phyloP scores from a whole-genome alignment of 2,888 invertebrate species.

The Ochlodes sylvanus region DNA sequence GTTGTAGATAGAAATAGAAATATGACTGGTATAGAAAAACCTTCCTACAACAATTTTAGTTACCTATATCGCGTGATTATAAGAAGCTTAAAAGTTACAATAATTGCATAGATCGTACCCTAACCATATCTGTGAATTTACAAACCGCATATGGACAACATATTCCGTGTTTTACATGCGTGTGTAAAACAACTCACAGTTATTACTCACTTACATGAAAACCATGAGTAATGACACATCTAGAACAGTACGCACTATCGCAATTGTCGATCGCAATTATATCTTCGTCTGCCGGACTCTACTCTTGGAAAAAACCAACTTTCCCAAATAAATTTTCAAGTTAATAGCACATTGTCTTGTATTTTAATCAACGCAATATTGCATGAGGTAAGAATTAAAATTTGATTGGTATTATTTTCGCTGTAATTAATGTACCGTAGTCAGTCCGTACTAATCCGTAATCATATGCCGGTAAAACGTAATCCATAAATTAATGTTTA shows the following conservation, averaged over 20 bases:
- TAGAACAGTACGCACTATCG: background rate
- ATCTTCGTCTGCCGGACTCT: background rate
- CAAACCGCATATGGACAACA: too few species aligned
- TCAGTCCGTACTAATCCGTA: conserved; percentile 13
- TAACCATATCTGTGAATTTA: too few species aligned
- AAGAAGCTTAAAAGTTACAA: too few species aligned
- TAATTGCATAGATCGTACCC: too few species aligned
- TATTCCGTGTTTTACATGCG: background rate
- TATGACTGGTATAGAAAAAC: too few species aligned
- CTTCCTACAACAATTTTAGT: too few species aligned
- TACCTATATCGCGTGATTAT: too few species aligned
- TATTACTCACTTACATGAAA: background rate
- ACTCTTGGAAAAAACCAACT: conserved; percentile 27
- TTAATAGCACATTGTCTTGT: conserved; percentile 31
- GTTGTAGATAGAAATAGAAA: too few species aligned
- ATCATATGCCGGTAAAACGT: conserved; percentile 28
- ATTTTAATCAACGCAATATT: conserved; percentile 33
- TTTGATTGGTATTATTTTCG: conserved; percentile 32
- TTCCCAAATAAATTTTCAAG: conserved; percentile 33
- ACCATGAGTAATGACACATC: conserved; percentile 6
- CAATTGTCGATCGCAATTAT: background rate
- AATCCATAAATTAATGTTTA: conserved; percentile 12
- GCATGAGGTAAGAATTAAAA: conserved; percentile 32
- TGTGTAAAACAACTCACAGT: background rate
- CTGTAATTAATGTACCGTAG: conserved; percentile 25